phyloP scores from a whole-genome alignment of 92 coral and sea anemone genomes.

The Chrysogorgia sp. region DNA sequence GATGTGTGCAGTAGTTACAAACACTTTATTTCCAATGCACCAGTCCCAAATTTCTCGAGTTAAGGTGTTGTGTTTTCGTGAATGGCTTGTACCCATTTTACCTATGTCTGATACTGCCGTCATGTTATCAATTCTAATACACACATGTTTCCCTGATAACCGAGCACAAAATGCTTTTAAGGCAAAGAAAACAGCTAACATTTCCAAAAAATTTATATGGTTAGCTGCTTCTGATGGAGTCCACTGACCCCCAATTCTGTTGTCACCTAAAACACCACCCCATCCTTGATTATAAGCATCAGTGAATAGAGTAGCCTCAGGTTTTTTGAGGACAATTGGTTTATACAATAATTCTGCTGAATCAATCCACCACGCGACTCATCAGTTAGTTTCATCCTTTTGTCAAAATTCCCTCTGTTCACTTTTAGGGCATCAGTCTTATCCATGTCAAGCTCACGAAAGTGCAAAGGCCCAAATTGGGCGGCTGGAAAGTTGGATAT shows the following conservation, averaged over 20 bases:
- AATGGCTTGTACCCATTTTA: conserved; percentile 62
- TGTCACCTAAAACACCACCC: neutral
- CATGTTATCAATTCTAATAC: conserved; percentile 44
- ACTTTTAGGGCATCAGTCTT: neutral
- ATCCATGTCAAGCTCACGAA: neutral
- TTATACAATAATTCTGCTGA: no score
- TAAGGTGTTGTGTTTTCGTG: conserved; percentile 28
- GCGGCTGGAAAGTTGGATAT: neutral
- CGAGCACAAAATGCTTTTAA: conserved; percentile 4
- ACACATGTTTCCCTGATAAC: conserved; percentile 32
- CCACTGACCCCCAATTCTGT: neutral
- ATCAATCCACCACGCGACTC: no score
- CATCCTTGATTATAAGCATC: neutral
- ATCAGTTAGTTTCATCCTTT: no score
- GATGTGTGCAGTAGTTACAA: conserved; percentile 61
- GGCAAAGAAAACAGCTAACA: conserved; percentile 35
- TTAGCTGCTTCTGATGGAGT: neutral
- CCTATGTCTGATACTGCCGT: conserved; percentile 51
- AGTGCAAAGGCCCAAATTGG: neutral
- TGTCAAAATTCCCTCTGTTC: no score
- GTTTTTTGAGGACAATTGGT: no score
- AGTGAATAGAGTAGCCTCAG: no score
- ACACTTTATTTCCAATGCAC: conserved; percentile 51
- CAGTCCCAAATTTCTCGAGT: conserved; percentile 43
- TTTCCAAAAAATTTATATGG: conserved; percentile 3